These are phyloP conservation scores for Ostrea denselamellosa DNA, from an alignment of 1,140 invertebrate genomes.

Conservation along the genomic window DNA sequence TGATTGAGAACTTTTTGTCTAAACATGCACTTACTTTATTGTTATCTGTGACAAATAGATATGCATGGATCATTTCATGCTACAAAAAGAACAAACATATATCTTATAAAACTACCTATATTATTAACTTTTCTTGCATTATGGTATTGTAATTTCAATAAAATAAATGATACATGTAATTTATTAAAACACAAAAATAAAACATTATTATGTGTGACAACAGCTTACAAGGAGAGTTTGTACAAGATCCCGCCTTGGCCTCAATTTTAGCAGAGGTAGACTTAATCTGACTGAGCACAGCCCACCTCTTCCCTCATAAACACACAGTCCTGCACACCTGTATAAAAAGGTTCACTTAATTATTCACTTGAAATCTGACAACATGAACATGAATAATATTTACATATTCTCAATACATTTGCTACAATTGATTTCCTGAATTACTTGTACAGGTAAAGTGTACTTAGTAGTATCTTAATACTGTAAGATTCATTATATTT, in stretches of 20 bases:
- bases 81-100: constrained; percentile 70
- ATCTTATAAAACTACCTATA: not conserved
- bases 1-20: too few species aligned
- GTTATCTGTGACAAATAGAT: constrained; percentile 89
- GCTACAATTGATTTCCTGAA: too few species aligned
- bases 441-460: too few species aligned
- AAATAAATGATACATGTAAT: not conserved
- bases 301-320: constrained; percentile 87
- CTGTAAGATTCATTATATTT: too few species aligned
- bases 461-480: too few species aligned
- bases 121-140: not conserved
- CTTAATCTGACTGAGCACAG: constrained; percentile 89
- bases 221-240: constrained; percentile 91
- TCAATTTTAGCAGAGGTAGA: constrained; percentile 92
- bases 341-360: not conserved
- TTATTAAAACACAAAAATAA: not conserved
- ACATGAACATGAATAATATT: too few species aligned
- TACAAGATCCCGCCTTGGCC: constrained; percentile 94
- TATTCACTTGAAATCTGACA: too few species aligned
- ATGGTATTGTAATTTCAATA: too few species aligned
- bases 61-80: constrained; percentile 99
- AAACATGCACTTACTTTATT: constrained; percentile 67
- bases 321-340: constrained; percentile 90
- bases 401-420: too few species aligned
- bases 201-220: not conserved